These are phyloP conservation scores for Carposina sasakii DNA, from an alignment of 1,140 invertebrate genomes.

Conservation along the genomic window DNA sequence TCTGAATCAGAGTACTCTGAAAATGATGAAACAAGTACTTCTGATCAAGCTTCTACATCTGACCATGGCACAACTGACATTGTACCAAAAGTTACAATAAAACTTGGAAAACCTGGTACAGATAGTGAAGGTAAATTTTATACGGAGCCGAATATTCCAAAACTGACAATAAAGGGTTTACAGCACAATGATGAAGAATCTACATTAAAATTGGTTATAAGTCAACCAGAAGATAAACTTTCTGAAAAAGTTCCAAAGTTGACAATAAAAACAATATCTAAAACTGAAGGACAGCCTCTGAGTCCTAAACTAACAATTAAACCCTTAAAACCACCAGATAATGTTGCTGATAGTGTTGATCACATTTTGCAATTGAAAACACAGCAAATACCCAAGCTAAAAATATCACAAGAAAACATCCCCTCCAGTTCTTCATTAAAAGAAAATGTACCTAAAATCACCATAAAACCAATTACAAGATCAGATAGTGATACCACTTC, in stretches of 20 bases:
- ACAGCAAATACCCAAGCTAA: constrained; percentile 46
- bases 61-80: constrained; percentile 51
- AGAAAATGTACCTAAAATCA: constrained; percentile 62
- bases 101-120: constrained; percentile 61
- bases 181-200: constrained; percentile 51
- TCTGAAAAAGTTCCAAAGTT: constrained; percentile 60
- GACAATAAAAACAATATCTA: constrained; percentile 61
- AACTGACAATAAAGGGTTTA: constrained; percentile 59
- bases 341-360: constrained; percentile 28
- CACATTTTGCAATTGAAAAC: constrained; percentile 20
- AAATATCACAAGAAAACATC: constrained; percentile 42
- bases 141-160: constrained; percentile 59
- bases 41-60: constrained; percentile 57
- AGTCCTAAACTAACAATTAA: constrained; percentile 64
- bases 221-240: constrained; percentile 50
- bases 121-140: constrained; percentile 63
- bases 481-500: constrained; percentile 37
- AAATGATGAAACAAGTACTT: constrained; percentile 68
- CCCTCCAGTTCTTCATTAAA: constrained; percentile 34
- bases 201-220: constrained; percentile 52
- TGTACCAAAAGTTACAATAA: constrained; percentile 67
- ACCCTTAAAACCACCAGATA: constrained; percentile 49
- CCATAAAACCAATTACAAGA: constrained; percentile 59
- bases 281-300: constrained; percentile 51
- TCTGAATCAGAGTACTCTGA: constrained; percentile 69